phyloP scores from a whole-genome alignment of 92 coral and sea anemone species.

The Ricordea florida region DNA sequence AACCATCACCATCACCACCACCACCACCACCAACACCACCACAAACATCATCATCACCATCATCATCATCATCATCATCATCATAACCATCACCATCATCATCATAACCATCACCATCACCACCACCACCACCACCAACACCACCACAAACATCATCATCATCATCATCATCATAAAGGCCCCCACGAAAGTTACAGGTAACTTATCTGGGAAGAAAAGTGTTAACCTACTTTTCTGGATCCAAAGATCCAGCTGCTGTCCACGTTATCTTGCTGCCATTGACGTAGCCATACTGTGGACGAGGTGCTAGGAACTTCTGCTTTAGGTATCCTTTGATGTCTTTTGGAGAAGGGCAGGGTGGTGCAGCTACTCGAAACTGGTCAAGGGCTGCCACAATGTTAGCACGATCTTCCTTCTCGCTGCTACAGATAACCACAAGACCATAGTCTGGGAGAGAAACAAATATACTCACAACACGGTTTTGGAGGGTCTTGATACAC shows the following conservation, averaged over 20 bases:
- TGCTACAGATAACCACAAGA: constrained; percentile 74
- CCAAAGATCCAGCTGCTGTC: constrained; percentile 69
- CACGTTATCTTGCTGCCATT: constrained; percentile 51
- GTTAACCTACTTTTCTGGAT: constrained; percentile 44
- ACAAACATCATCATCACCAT: no score
- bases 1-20: no score
- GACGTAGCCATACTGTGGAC: constrained; percentile 39
- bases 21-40: no score
- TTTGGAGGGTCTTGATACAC: background rate
- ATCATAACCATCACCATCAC: no score
- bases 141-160: no score
- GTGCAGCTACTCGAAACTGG: constrained; percentile 72
- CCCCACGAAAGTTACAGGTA: background rate
- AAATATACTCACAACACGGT: background rate
- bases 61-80: no score
- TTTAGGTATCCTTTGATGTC: constrained; percentile 49
- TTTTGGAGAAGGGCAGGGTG: constrained; percentile 51
- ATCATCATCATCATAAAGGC: no score
- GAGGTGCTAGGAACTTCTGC: constrained; percentile 31
- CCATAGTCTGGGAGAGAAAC: constrained; percentile 50
- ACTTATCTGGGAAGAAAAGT: background rate
- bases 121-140: no score
- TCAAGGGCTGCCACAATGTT: constrained; percentile 78
- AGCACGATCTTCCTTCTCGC: constrained; percentile 82
- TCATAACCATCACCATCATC: no score